Evolutionary conservation across 2,888 invertebrate genomes (phyloP), one percentile per base, ranked within the genome.

Genomic region (Drosophila pseudotalamancana): DNA sequence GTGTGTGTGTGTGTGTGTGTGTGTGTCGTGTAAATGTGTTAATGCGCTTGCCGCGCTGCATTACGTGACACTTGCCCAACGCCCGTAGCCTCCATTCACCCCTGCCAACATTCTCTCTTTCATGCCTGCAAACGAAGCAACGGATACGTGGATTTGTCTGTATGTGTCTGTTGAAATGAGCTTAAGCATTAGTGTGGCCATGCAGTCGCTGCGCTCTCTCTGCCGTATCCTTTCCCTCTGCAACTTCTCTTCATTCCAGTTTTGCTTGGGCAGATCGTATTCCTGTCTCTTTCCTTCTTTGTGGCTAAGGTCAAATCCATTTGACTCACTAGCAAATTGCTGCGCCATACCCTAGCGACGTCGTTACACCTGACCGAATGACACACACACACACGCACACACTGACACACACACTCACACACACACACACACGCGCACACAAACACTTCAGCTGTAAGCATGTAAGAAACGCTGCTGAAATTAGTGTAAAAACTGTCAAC

Each of bases 261-360:
- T 23, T 6, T 4, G 25, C 23, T 19, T 16, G 4, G 14, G 21
- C 8, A 11, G 6, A 32, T 29, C 48, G 29, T 53, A 21, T 39
- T 25, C 25, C 49, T 50, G 60, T 72, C 60, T 51, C 73, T 23
- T 40, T 48, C 37, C 51, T 27, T 40, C 78, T 74, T 66, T 82
- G 69, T 63, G 77, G 86, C 80, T 79, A 87, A 83, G 87, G 82
- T 83, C 86, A 85, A 87, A 83, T 68, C 80, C 86, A 83, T 87
- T 83, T 87, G 83, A 85, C 83, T 85, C 87, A 76, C 80, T 70
- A 87, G 83, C 79, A 87, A 82, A 75, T 79, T 82, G 82, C 86
- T 60, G 67, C 45, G 54, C 66, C 72, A 63, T 51, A 81, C 66
- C 74, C 78, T 67, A 84, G 77, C 83, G 56, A 60, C 59, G 54